Conservation (phyloP, 2,113 vertebrate genomes). For the Heptranchias perlo region DNA sequence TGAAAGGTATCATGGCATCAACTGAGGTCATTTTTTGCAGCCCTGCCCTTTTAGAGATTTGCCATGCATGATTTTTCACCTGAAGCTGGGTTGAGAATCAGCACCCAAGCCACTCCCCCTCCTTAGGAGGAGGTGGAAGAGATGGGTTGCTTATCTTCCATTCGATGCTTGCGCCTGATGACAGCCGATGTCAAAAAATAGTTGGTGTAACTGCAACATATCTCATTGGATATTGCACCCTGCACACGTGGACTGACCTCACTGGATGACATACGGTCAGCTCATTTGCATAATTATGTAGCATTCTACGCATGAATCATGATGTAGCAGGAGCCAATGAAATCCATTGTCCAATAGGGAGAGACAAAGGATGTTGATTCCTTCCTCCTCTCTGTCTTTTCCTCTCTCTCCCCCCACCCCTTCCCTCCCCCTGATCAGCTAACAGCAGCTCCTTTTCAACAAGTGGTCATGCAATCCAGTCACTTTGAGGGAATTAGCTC, state of each 20-base stretch:
- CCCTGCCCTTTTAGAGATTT: no score
- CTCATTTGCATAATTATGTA: neutral
- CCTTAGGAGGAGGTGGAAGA: neutral
- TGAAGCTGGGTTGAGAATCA: neutral
- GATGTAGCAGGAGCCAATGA: no score
- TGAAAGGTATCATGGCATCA: no score
- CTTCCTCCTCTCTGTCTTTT: no score
- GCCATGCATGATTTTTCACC: neutral
- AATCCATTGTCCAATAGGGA: no score
- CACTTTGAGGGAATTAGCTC: no score
- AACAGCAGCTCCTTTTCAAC: no score
- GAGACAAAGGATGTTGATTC: neutral
- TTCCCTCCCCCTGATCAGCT: neutral
- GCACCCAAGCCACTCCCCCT: no score
- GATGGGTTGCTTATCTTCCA: neutral
- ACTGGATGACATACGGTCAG: neutral
- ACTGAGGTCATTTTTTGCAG: no score
- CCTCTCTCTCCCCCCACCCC: no score
- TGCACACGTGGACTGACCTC: neutral
- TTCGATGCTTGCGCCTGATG: neutral
- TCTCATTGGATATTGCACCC: neutral
- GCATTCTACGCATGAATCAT: neutral
- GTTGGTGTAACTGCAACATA: neutral
- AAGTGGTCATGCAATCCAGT: no score
- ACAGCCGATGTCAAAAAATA: neutral